Evolutionary conservation across 2,888 invertebrate genomes (phyloP), one percentile per base, ranked within the genome.

Genomic region (Rhagophthalmus giganteus): DNA sequence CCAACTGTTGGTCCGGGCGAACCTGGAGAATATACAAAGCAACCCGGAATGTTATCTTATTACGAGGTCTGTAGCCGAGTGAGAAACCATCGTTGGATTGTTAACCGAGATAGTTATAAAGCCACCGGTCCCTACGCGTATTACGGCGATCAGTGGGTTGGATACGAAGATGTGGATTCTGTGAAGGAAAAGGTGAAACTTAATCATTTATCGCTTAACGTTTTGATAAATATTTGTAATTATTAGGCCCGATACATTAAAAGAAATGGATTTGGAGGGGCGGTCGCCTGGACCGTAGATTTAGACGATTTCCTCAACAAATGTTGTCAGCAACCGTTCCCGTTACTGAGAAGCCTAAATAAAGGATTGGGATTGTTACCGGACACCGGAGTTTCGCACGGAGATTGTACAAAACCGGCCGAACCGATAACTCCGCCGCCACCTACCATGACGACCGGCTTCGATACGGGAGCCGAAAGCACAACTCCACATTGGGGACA

Each of bases 211-310:
- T 14, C 10, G 4, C 11, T n/a, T 9, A 28, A 9, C 2, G 8
- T 10, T 31, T 20, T 9, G 31, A 24, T 6, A 41, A 25, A 32
- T 20, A 48, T 27, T 20, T 9, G 1, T 26, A 7, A 28, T 14
- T 56, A 59, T 26, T 73, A 87, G 84, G 85, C 82, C 8, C 77
- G 85, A 59, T 94, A 88, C 78, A 86, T 91, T 1, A 76, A 82
- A 50, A 77, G 80, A 2, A 81, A 83, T 66, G 86, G 87, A 0
- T 83, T 88, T 51, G 92, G 88, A 0, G 94, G 94, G 2, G 85
- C 88, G 5, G 86, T 88, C 31, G 88, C 90, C 0, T 94, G 92
- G 92, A 92, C 93, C 0, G 80, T 91, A 1, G 94, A 94, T 69
- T 71, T 94, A 61, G 93, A 94, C 61, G 94, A 94, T 71, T 93